Percentiles rank a stretch among this genome's conserved stretches.
phyloP scores from a whole-genome alignment of 2,888 invertebrate species.

The Tinea trinotella region DNA sequence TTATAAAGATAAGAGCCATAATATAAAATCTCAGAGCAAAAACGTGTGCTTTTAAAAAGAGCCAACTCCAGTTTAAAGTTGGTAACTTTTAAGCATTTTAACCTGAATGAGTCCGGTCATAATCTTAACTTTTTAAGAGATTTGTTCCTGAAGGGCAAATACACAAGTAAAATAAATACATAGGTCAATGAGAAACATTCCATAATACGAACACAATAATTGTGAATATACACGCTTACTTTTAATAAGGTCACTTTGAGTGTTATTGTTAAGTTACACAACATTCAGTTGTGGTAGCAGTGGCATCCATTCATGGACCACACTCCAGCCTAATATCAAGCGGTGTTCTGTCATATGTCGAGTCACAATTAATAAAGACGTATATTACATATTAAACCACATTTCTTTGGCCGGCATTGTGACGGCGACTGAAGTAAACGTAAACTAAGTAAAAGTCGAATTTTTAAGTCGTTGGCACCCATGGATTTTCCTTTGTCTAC shows the following conservation, averaged over 20 bases:
- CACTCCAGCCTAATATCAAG: too few species aligned
- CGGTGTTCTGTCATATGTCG: too few species aligned
- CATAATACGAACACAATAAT: not conserved
- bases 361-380: too few species aligned
- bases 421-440: too few species aligned
- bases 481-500: too few species aligned
- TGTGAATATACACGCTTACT: not conserved
- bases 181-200: not conserved
- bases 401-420: too few species aligned
- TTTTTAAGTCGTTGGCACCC: too few species aligned
- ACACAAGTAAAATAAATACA: not conserved
- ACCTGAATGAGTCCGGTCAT: not conserved
- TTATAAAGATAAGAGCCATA: not conserved
- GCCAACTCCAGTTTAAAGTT: not conserved
- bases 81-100: constrained; percentile 9
- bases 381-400: too few species aligned
- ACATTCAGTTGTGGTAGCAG: too few species aligned
- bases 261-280: too few species aligned
- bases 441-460: too few species aligned
- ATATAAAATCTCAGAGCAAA: not conserved
- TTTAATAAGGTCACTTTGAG: not conserved
- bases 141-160: not conserved
- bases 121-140: constrained; percentile 6
- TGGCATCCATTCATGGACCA: too few species aligned
- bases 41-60: not conserved